Conservation (phyloP, 2,113 vertebrate species). For the Zosterops lateralis region DNA sequence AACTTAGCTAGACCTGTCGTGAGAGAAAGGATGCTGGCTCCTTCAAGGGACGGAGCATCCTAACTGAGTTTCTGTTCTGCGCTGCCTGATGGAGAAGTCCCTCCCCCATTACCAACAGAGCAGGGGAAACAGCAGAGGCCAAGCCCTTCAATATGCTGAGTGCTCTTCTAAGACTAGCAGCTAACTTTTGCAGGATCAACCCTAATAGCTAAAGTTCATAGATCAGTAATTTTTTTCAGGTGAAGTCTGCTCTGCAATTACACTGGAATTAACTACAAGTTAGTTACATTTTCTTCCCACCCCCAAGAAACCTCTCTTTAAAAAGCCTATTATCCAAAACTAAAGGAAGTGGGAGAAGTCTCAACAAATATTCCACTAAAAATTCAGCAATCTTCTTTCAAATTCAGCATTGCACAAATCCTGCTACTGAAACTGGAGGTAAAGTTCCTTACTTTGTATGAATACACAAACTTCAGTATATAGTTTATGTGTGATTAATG, state of each 20-base stretch:
- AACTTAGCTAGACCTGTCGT: background rate
- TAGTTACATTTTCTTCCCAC: background rate
- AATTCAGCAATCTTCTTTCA: background rate
- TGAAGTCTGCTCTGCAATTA: background rate
- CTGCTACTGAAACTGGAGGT: constrained; percentile 14
- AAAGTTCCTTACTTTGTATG: background rate
- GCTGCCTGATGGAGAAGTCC: background rate
- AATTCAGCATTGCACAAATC: background rate
- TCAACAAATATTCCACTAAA: background rate
- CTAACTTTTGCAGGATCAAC: background rate
- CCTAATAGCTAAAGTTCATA: background rate
- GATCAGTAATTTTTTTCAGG: background rate
- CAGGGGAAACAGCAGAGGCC: background rate
- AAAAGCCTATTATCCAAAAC: background rate
- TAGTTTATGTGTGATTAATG: background rate
- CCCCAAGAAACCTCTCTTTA: background rate
- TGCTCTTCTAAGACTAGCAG: background rate
- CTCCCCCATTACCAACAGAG: background rate
- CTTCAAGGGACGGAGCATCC: background rate
- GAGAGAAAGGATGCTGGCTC: background rate
- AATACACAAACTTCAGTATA: background rate
- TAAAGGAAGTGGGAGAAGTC: background rate
- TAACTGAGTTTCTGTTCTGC: background rate
- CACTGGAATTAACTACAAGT: background rate
- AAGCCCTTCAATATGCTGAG: background rate